Evolutionary conservation across 2,113 vertebrate species (phyloP).

Genomic region (Emydura subglobosa): DNA sequence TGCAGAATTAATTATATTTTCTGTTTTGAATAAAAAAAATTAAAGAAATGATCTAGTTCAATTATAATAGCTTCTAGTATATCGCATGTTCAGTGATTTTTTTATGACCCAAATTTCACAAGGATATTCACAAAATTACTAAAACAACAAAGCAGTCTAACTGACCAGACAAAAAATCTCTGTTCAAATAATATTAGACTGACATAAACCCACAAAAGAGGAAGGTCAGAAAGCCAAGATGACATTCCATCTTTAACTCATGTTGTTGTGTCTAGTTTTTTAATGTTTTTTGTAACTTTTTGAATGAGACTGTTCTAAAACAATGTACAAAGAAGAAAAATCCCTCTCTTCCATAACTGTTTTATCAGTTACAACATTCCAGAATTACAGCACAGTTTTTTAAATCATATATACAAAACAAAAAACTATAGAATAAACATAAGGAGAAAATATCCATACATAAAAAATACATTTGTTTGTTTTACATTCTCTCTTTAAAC

Average conservation of each 20-base stretch:
- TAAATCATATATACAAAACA: accelerated
- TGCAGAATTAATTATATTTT: not conserved
- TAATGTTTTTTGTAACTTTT: not conserved
- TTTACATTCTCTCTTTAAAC: not conserved
- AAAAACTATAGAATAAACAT: not conserved
- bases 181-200: not conserved
- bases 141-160: not conserved
- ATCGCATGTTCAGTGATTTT: not conserved
- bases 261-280: accelerated
- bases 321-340: not conserved
- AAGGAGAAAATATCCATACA: not conserved
- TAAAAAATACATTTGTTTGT: not conserved
- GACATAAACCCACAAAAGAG: not conserved
- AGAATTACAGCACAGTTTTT: not conserved
- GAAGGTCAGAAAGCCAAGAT: not conserved
- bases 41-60: not conserved
- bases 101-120: not conserved
- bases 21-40: not conserved
- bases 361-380: not conserved
- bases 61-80: not conserved
- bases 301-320: not conserved
- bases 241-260: not conserved
- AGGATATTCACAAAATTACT: not conserved
- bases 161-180: not conserved
- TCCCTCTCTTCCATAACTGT: not conserved